Percentiles rank a stretch among this genome's conserved stretches.
Conservation (phyloP, 37 sponge, comb jelly and placozoan genomes). For the Theonella swinhoei region DNA sequence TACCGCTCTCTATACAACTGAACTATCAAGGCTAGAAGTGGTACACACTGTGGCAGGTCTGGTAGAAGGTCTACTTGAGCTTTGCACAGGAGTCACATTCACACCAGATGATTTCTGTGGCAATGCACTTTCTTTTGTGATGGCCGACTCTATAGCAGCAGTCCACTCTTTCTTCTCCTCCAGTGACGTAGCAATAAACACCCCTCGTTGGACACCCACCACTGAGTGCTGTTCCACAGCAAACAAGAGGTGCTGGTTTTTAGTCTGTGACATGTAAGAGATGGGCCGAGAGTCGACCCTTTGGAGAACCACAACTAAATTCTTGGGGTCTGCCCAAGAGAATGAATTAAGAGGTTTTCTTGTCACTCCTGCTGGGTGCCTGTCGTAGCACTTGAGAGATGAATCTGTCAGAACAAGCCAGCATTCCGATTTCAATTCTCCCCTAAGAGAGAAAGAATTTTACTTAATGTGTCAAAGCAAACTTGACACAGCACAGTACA, state of each 20-base stretch:
- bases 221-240: conserved; percentile 8
- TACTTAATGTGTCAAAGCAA: no score
- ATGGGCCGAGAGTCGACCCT: not conserved
- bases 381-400: conserved; percentile 32
- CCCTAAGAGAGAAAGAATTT: no score
- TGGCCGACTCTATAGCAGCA: conserved; percentile 17
- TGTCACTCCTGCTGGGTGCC: conserved; percentile 16
- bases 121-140: not conserved
- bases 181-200: not conserved
- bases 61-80: not conserved
- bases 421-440: conserved; percentile 11
- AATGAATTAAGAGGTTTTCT: conserved; percentile 19
- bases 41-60: not conserved
- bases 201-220: not conserved
- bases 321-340: conserved; percentile 2
- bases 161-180: conserved; percentile 46
- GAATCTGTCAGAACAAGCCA: conserved; percentile 43
- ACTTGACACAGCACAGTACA: no score
- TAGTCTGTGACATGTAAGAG: not conserved
- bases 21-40: not conserved
- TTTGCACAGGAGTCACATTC: conserved; percentile 15
- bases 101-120: conserved; percentile 19
- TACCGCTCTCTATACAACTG: not conserved
- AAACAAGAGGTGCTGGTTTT: conserved; percentile 9
- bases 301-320: conserved; percentile 2